phyloP scores from a whole-genome alignment of 2,113 vertebrate species.

The Eolophus roseicapilla region DNA sequence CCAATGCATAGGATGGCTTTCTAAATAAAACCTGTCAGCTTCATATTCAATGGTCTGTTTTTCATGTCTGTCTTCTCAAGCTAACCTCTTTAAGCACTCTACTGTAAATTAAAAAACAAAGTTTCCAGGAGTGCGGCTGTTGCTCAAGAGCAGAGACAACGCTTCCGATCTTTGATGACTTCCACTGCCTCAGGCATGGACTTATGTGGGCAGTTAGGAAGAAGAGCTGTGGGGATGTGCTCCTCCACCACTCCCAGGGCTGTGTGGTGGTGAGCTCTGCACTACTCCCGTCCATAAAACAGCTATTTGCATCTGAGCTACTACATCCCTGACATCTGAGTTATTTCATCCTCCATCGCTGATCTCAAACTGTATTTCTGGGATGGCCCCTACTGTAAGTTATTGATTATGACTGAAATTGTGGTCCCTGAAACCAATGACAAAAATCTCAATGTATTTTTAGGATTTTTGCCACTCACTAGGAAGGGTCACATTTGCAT shows the following conservation, averaged over 20 bases:
- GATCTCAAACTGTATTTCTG: not conserved
- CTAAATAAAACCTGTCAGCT: constrained; percentile 69
- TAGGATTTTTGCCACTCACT: not conserved
- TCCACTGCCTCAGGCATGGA: not conserved
- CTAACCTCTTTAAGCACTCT: not conserved
- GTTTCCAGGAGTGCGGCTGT: not conserved
- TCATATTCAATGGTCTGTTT: constrained; percentile 36
- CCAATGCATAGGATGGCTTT: constrained; percentile 50
- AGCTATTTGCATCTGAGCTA: not conserved
- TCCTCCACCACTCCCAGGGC: fast-evolving
- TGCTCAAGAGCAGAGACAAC: not conserved
- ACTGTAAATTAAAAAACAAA: not conserved
- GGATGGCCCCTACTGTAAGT: not conserved
- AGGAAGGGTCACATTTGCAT: not conserved
- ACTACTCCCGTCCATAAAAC: not conserved
- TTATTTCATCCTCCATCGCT: not conserved
- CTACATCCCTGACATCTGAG: not conserved
- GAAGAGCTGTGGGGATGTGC: too few species aligned
- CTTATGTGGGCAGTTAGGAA: not conserved
- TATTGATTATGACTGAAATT: not conserved
- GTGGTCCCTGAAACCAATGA: not conserved
- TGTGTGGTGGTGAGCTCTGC: fast-evolving
- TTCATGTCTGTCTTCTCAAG: not conserved
- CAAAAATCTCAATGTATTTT: not conserved
- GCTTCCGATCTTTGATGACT: not conserved